Conservation (phyloP, 2,113 vertebrate species). For the Pachycephala philippinensis region DNA sequence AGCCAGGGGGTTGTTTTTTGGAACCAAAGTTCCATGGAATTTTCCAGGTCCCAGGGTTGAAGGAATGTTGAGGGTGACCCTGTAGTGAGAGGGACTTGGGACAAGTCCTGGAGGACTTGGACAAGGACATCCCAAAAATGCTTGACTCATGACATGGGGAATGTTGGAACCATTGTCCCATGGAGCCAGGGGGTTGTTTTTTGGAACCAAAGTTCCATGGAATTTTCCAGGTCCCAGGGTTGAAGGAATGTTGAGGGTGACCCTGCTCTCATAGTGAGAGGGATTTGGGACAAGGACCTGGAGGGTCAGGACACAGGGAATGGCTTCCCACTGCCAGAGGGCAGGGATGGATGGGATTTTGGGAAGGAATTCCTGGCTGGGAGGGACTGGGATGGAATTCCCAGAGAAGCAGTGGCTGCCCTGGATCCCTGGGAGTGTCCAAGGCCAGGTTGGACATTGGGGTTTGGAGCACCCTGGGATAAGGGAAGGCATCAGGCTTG, state of each 20-base stretch:
- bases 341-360: accelerated
- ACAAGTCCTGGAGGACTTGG: no score
- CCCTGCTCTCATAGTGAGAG: no score
- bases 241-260: no score
- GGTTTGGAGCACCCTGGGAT: neutral
- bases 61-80: no score
- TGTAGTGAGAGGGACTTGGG: no score
- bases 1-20: no score
- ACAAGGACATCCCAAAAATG: accelerated
- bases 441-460: accelerated
- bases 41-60: no score
- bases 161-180: accelerated
- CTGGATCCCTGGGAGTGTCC: neutral
- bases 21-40: no score
- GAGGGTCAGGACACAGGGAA: neutral
- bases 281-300: no score
- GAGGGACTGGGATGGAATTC: neutral
- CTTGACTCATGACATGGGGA: accelerated
- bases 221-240: no score
- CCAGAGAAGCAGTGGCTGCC: neutral
- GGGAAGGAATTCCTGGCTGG: neutral
- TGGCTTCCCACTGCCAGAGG: neutral
- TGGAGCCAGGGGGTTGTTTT: accelerated
- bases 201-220: no score
- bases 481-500: accelerated